Evolutionary conservation across 2,888 invertebrate species (phyloP).

Genomic region (Orthonevra nobilis): DNA sequence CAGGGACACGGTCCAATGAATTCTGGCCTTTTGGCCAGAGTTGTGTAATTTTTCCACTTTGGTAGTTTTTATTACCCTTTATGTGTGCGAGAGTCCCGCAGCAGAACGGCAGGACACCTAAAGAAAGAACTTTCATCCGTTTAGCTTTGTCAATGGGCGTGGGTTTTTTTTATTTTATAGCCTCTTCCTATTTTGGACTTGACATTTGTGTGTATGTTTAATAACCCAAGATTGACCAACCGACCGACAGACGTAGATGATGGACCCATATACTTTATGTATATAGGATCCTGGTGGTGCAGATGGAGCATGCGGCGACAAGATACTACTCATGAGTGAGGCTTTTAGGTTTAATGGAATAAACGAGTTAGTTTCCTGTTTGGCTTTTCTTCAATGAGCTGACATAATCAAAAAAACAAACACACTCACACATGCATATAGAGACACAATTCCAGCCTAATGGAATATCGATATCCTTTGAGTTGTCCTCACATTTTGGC

Average conservation of each 20-base stretch:
- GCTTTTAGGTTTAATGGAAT: conserved; percentile 69
- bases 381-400: conserved; percentile 60
- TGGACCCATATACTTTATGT: conserved; percentile 47
- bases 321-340: conserved; percentile 53
- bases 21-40: conserved; percentile 43
- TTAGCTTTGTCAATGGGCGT: conserved; percentile 39
- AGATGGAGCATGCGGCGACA: conserved; percentile 47
- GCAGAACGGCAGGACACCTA: conserved; percentile 18
- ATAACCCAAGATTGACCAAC: conserved; percentile 50
- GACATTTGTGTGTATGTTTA: conserved; percentile 49
- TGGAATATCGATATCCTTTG: conserved; percentile 48
- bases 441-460: conserved; percentile 29
- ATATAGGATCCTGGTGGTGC: conserved; percentile 46
- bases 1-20: conserved; percentile 45
- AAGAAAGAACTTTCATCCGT: conserved; percentile 12
- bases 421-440: not conserved
- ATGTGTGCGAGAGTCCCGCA: conserved; percentile 27
- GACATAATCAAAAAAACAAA: conserved; percentile 58
- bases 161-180: conserved; percentile 64
- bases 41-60: conserved; percentile 68
- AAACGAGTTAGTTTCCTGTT: conserved; percentile 67
- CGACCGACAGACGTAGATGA: conserved; percentile 36
- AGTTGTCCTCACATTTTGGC: not conserved
- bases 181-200: conserved; percentile 25
- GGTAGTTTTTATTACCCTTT: conserved; percentile 62